Evolutionary conservation across 2,113 vertebrate genomes (phyloP).

Genomic region (Rhea pennata): DNA sequence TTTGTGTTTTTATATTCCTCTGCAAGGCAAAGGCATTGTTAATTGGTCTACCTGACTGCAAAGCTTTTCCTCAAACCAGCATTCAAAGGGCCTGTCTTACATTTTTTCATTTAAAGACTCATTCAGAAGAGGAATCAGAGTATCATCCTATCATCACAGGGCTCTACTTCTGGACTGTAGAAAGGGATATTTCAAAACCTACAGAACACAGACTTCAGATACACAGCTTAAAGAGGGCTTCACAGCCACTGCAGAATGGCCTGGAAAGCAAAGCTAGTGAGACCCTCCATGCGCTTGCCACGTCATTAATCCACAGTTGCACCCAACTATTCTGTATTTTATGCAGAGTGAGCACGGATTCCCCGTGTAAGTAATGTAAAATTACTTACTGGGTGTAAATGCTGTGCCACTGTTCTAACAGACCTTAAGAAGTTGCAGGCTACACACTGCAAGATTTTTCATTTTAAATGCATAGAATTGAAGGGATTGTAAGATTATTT

Average conservation of each 20-base stretch:
- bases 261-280: neutral
- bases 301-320: neutral
- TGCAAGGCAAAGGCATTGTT: neutral
- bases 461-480: slow-evolving; percentile 69
- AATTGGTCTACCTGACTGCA: neutral
- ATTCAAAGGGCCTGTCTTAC: neutral
- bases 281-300: neutral
- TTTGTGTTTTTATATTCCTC: neutral
- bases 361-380: neutral
- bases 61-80: neutral
- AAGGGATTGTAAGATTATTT: slow-evolving; percentile 52
- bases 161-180: neutral
- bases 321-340: neutral
- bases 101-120: neutral
- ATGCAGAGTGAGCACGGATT: neutral
- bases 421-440: slow-evolving; percentile 14
- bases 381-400: neutral
- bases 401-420: neutral
- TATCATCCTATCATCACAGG: neutral
- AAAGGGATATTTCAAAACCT: neutral
- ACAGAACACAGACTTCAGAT: neutral
- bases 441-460: slow-evolving; percentile 31
- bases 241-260: fast-evolving
- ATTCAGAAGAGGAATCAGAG: neutral
- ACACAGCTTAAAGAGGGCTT: neutral